Evolutionary conservation across 1,140 invertebrate genomes (phyloP).

Genomic region (Drosophila sechellia): DNA sequence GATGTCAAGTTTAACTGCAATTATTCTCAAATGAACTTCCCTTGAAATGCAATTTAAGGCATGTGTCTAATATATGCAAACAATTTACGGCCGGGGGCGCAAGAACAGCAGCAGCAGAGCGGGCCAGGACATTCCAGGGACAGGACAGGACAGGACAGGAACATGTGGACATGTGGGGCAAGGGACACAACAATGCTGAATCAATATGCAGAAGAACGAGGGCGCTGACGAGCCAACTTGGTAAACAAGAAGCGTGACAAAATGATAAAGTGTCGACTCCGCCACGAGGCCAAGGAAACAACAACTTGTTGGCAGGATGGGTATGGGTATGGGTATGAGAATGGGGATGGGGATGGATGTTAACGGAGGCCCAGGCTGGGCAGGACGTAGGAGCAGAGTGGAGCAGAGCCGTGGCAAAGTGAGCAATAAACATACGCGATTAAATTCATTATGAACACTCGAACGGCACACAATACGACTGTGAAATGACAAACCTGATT

Average conservation of each 20-base stretch:
- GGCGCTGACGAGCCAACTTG: slow-evolving; percentile 51
- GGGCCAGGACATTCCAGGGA: slow-evolving; percentile 16
- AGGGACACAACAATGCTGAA: slow-evolving; percentile 55
- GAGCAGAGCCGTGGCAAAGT: slow-evolving; percentile 49
- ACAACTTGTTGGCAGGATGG: slow-evolving; percentile 37
- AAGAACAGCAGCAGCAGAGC: slow-evolving; percentile 12
- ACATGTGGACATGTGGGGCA: slow-evolving; percentile 8
- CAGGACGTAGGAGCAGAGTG: neutral
- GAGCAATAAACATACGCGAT: slow-evolving; percentile 82
- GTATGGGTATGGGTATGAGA: neutral
- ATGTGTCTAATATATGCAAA: slow-evolving; percentile 77
- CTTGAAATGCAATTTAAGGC: slow-evolving; percentile 69
- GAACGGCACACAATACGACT: slow-evolving; percentile 72
- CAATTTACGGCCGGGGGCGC: slow-evolving; percentile 45
- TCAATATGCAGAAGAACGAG: slow-evolving; percentile 68
- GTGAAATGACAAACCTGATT: slow-evolving; percentile 73
- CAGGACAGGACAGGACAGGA: slow-evolving; percentile 16
- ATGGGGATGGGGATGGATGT: neutral
- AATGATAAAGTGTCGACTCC: slow-evolving; percentile 70
- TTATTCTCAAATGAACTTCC: slow-evolving; percentile 69
- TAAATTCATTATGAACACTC: slow-evolving; percentile 82
- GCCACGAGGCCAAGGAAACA: slow-evolving; percentile 27
- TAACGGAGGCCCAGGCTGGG: no score
- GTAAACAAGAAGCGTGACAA: slow-evolving; percentile 74
- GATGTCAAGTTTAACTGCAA: slow-evolving; percentile 64